Conservation (phyloP, 2,113 vertebrate species). For the Argyrosomus japonicus region DNA sequence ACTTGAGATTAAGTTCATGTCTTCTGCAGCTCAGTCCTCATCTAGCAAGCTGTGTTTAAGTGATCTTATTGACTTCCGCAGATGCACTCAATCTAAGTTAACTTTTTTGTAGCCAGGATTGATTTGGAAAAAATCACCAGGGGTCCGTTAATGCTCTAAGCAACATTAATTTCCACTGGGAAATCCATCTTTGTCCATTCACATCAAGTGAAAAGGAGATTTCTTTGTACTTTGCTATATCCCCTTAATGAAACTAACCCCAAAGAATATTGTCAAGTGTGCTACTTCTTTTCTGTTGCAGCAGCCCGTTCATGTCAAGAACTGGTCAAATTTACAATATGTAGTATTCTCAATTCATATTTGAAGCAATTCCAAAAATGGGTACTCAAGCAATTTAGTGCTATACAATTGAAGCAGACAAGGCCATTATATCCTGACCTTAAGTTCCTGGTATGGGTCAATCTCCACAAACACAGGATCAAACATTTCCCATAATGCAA, state of each 20-base stretch:
- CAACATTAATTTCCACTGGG: constrained; percentile 68
- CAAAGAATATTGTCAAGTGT: constrained; percentile 34
- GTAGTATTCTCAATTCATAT: neutral
- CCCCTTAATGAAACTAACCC: constrained; percentile 58
- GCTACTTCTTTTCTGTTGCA: neutral
- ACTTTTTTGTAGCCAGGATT: constrained; percentile 73
- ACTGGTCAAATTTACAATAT: no score
- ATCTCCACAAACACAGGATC: neutral
- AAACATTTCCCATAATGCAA: neutral
- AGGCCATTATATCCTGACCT: neutral
- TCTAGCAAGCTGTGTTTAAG: constrained; percentile 76
- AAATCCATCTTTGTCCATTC: constrained; percentile 70
- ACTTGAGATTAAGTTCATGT: constrained; percentile 63
- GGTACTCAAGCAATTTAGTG: neutral
- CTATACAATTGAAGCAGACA: neutral
- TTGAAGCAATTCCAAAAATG: neutral
- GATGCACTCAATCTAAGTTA: constrained; percentile 68
- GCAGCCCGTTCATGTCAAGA: neutral
- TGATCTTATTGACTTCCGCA: constrained; percentile 75
- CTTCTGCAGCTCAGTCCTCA: constrained; percentile 78
- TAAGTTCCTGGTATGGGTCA: neutral
- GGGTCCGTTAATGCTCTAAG: constrained; percentile 64
- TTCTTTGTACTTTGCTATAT: constrained; percentile 55
- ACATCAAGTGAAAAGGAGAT: constrained; percentile 62
- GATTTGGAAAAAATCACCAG: constrained; percentile 71